Percentiles rank a stretch among this genome's conserved stretches.
Evolutionary conservation across 1,140 invertebrate genomes (phyloP).

Genomic region (Drosophila jambulina): DNA sequence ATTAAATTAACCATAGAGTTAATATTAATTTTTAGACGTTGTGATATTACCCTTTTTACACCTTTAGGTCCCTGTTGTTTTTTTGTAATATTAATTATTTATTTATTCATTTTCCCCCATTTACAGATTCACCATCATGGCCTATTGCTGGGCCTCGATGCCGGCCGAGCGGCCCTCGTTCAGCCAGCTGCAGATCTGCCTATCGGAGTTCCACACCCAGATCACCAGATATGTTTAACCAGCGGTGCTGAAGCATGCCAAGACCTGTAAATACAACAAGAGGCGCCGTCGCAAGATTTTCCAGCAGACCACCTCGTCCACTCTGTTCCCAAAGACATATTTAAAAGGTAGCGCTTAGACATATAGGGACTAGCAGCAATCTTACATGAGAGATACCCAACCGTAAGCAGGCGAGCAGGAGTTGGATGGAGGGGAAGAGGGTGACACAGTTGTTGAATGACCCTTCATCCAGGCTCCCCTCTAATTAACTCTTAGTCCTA

Average conservation of each 20-base stretch:
- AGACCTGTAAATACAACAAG: constrained; percentile 83
- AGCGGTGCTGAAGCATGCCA: constrained; percentile 75
- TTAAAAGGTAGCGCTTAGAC: constrained; percentile 63
- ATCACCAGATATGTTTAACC: constrained; percentile 91
- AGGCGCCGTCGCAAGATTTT: constrained; percentile 73
- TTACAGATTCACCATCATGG: constrained; percentile 95
- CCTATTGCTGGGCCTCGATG: constrained; percentile 96
- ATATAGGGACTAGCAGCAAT: constrained; percentile 11
- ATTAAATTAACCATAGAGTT: not conserved
- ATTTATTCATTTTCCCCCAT: constrained; percentile 4
- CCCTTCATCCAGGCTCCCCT: not conserved
- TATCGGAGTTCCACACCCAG: constrained; percentile 93
- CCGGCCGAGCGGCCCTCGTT: constrained; percentile 95
- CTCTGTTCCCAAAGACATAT: constrained; percentile 81
- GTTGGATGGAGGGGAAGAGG: not conserved
- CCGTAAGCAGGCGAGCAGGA: not conserved
- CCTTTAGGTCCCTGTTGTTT: too few relatives aligned
- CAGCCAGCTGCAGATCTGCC: constrained; percentile 92
- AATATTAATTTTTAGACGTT: not conserved
- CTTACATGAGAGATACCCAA: constrained; percentile 13
- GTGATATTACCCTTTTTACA: not conserved
- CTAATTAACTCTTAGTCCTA: constrained; percentile 27
- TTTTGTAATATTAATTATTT: not conserved
- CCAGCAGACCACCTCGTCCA: constrained; percentile 71
- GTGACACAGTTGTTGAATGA: not conserved